Conservation (phyloP, 2,888 invertebrate species). For the Andrena haemorrhoa region DNA sequence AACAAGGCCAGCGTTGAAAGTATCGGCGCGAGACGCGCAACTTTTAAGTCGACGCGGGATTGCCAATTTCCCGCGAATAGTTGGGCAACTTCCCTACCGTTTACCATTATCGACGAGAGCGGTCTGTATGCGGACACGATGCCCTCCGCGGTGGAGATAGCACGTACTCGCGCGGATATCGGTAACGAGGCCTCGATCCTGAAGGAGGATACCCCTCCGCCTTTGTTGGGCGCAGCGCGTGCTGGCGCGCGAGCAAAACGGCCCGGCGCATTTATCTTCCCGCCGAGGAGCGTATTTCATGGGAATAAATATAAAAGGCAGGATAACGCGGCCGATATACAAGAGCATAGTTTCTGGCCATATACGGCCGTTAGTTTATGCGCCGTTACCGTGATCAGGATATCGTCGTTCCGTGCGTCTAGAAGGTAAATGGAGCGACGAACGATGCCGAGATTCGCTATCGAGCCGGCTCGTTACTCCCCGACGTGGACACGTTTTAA, state of each 20-base stretch:
- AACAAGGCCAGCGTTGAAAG: background rate
- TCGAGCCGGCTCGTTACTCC: slow-evolving; percentile 61
- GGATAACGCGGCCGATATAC: slow-evolving; percentile 18
- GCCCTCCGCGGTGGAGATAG: too few species aligned
- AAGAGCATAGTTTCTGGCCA: slow-evolving; percentile 33
- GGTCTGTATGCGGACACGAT: background rate
- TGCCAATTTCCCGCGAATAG: background rate
- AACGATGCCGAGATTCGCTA: slow-evolving; percentile 62
- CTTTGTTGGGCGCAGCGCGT: slow-evolving; percentile 36
- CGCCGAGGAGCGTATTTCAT: slow-evolving; percentile 21
- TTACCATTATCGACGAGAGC: slow-evolving; percentile 20
- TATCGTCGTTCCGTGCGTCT: slow-evolving; percentile 44
- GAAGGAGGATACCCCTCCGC: slow-evolving; percentile 5
- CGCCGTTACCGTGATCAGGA: slow-evolving; percentile 38
- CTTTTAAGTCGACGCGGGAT: slow-evolving; percentile 1
- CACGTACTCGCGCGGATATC: slow-evolving; percentile 1
- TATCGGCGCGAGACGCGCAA: background rate
- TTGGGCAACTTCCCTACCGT: background rate
- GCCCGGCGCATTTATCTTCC: slow-evolving; percentile 23
- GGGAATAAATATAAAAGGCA: slow-evolving; percentile 40
- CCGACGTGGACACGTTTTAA: slow-evolving; percentile 68
- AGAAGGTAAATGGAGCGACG: slow-evolving; percentile 50
- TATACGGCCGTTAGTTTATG: slow-evolving; percentile 34
- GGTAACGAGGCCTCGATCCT: slow-evolving; percentile 49
- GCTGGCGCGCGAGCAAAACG: background rate